These are phyloP conservation scores for Carlito syrichta DNA, from an alignment of 2,113 vertebrate genomes.

Conservation along the genomic window DNA sequence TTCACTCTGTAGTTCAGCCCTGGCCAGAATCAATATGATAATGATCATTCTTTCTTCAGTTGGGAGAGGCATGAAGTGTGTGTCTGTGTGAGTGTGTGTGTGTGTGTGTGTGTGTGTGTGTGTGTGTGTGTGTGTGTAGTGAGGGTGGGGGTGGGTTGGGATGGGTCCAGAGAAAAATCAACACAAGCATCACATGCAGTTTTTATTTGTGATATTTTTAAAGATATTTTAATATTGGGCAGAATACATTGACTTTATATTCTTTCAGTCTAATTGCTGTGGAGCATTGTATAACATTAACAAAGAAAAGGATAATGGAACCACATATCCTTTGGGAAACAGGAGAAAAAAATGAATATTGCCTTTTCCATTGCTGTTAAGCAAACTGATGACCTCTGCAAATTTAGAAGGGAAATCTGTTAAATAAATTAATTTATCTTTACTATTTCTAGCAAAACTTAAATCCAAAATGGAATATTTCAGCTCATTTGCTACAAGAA, in stretches of 20 bases:
- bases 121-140: too few relatives aligned
- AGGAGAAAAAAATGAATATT: neutral
- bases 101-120: neutral
- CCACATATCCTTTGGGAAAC: neutral
- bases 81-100: neutral
- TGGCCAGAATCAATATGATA: slow-evolving; percentile 77
- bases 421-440: neutral
- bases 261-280: neutral
- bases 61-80: neutral
- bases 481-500: neutral
- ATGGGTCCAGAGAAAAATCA: neutral
- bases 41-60: slow-evolving; percentile 65
- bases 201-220: neutral
- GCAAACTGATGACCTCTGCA: neutral
- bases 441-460: neutral
- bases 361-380: neutral
- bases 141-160: neutral
- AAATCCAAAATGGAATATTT: neutral
- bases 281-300: neutral
- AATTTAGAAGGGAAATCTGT: neutral
- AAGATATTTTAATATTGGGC: neutral
- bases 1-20: slow-evolving; percentile 45
- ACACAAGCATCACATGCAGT: neutral
- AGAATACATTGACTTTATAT: neutral
- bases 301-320: neutral